Evolutionary conservation across 2,113 vertebrate species (phyloP).

Genomic region (Bubo bubo): DNA sequence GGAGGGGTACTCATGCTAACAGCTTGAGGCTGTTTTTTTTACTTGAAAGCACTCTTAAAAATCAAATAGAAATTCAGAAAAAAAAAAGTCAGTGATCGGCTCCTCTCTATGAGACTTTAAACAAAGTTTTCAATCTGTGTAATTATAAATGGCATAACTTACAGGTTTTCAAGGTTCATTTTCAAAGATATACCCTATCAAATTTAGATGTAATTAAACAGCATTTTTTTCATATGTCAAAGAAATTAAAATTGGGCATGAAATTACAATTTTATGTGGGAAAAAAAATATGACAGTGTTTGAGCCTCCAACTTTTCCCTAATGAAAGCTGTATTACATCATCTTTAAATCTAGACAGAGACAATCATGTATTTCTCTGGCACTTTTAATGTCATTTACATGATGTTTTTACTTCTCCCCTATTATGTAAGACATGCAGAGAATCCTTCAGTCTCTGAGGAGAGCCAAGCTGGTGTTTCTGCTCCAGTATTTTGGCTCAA

Average conservation of each 20-base stretch:
- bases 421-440: background rate
- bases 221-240: background rate
- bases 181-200: background rate
- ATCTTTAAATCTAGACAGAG: background rate
- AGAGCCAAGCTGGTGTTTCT: background rate
- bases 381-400: background rate
- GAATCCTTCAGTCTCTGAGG: background rate
- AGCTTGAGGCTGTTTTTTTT: background rate
- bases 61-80: background rate
- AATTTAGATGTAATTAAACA: background rate
- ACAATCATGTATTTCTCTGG: background rate
- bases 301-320: background rate
- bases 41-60: background rate
- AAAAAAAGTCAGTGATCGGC: background rate
- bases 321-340: background rate
- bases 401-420: background rate
- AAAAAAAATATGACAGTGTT: background rate
- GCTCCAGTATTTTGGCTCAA: background rate
- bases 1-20: background rate
- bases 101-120: background rate
- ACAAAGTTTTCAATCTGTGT: background rate
- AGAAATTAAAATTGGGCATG: background rate
- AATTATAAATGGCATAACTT: conserved; percentile 25
- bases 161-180: conserved; percentile 4
- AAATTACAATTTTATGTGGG: background rate